phyloP scores from a whole-genome alignment of 53 echinoderm and acorn worm species.

The Mesocentrotus franciscanus region DNA sequence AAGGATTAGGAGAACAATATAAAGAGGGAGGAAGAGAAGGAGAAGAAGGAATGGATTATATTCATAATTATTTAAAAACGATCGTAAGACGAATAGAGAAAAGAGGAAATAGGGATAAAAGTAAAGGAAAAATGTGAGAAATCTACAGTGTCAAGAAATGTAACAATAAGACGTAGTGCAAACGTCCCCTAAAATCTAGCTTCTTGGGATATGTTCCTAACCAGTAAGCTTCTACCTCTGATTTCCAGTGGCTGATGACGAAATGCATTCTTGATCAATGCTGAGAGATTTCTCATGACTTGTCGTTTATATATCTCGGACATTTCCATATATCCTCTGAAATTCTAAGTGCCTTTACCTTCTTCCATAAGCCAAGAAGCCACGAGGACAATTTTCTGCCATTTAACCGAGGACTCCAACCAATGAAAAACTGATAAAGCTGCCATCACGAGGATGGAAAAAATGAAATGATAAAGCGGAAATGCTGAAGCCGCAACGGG shows the following conservation, averaged over 20 bases:
- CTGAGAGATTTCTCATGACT: slow-evolving; percentile 38
- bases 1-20: no score
- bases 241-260: slow-evolving; percentile 18
- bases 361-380: not conserved
- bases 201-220: not conserved
- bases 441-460: not conserved
- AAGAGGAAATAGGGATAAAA: no score
- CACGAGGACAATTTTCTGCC: not conserved
- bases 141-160: not conserved
- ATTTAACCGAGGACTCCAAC: slow-evolving; percentile 19
- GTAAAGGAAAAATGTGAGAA: not conserved
- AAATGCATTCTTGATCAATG: slow-evolving; percentile 42
- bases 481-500: not conserved
- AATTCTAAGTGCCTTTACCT: slow-evolving; percentile 19
- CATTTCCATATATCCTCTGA: not conserved
- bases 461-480: slow-evolving; percentile 24
- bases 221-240: slow-evolving; percentile 14
- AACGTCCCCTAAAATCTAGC: not conserved
- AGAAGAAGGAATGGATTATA: no score
- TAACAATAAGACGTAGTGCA: not conserved
- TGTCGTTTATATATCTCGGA: slow-evolving; percentile 14
- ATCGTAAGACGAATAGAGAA: no score
- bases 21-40: no score
- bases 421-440: slow-evolving; percentile 22
- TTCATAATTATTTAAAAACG: no score